Evolutionary conservation across 2,113 vertebrate species (phyloP).

Genomic region (Rousettus leschenaultii): DNA sequence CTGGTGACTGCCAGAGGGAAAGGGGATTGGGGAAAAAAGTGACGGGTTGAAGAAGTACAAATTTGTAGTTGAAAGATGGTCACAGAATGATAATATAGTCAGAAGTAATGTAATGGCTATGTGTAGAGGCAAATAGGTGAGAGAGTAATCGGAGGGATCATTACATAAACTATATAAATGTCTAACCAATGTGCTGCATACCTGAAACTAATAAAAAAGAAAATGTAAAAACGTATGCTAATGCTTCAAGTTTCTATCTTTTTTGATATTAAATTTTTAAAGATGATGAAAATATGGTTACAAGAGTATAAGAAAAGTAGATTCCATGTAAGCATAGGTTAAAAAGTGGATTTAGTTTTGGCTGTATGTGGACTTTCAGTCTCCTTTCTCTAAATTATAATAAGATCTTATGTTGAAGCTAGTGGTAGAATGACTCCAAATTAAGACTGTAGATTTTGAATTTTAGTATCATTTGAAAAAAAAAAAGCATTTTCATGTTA

Average conservation of each 20-base stretch:
- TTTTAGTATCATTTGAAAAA: not conserved
- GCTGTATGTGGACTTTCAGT: not conserved
- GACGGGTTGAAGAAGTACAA: no score
- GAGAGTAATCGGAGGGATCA: no score
- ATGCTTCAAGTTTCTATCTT: not conserved
- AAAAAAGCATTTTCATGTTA: not conserved
- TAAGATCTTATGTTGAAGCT: not conserved
- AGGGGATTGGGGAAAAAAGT: no score
- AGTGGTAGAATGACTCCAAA: not conserved
- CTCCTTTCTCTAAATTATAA: slow-evolving; percentile 1
- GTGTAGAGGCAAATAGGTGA: no score
- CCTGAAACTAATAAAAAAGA: no score
- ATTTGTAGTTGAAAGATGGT: no score
- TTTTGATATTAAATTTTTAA: not conserved
- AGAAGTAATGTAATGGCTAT: no score
- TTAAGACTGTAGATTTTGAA: not conserved
- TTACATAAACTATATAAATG: no score
- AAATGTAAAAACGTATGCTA: not conserved
- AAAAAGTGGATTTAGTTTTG: not conserved
- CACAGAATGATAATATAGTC: no score
- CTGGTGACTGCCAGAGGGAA: no score
- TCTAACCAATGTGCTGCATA: no score
- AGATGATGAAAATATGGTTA: not conserved
- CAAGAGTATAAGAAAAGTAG: not conserved
- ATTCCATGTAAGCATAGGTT: not conserved